Evolutionary conservation across 2,113 vertebrate genomes (phyloP).

Genomic region (Gallinago undulata): DNA sequence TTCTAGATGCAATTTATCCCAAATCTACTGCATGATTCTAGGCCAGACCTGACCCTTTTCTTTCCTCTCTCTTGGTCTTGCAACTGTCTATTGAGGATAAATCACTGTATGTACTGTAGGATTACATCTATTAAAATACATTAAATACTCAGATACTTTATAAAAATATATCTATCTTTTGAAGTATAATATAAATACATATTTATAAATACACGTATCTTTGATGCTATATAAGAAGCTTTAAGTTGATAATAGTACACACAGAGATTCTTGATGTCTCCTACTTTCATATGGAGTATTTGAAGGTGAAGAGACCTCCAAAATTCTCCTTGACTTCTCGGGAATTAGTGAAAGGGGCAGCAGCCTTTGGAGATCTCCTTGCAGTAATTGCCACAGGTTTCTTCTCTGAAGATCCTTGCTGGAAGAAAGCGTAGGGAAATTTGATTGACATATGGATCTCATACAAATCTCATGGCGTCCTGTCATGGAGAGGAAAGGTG

Average conservation of each 20-base stretch:
- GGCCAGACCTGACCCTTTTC: background rate
- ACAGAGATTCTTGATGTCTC: background rate
- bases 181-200: background rate
- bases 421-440: background rate
- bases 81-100: background rate
- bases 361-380: background rate
- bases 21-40: background rate
- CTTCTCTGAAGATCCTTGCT: background rate
- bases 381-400: background rate
- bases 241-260: background rate
- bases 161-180: background rate
- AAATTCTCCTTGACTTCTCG: background rate
- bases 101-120: background rate
- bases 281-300: background rate
- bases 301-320: background rate
- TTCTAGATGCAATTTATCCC: background rate
- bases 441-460: background rate
- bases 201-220: background rate
- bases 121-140: background rate
- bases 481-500: background rate
- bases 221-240: background rate
- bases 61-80: background rate
- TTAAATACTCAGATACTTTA: background rate
- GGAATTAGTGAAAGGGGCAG: background rate
- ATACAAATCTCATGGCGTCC: fast-evolving